phyloP scores from a whole-genome alignment of 2,888 invertebrate species.

The Microchrysa polita region DNA sequence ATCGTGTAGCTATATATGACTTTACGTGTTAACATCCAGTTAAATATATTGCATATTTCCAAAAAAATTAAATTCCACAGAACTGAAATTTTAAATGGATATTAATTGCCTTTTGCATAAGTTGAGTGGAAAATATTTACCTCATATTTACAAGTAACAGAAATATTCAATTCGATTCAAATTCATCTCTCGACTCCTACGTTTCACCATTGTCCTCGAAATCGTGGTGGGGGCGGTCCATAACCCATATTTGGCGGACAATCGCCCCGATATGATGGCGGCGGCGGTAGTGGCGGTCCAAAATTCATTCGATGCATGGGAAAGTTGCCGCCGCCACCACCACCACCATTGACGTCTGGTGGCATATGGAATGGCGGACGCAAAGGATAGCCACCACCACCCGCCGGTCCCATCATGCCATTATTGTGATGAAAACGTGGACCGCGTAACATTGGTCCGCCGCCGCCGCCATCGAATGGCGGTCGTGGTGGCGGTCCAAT shows the following conservation, averaged over 20 bases:
- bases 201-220: constrained; percentile 48
- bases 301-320: constrained; percentile 49
- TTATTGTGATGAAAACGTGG: constrained; percentile 45
- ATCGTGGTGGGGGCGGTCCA: constrained; percentile 46
- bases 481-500: constrained; percentile 34
- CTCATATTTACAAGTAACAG: no score
- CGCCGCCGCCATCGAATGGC: constrained; percentile 37
- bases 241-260: constrained; percentile 41
- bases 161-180: background rate
- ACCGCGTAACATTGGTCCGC: constrained; percentile 16
- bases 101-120: no score
- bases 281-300: constrained; percentile 48
- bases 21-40: background rate
- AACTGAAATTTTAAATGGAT: no score
- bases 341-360: constrained; percentile 27
- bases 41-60: background rate
- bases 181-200: background rate
- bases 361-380: constrained; percentile 38
- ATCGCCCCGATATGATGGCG: constrained; percentile 47
- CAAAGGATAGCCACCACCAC: constrained; percentile 43
- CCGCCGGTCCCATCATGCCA: constrained; percentile 45
- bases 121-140: no score
- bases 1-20: background rate
- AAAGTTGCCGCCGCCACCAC: constrained; percentile 46
- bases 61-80: background rate